phyloP scores from a whole-genome alignment of 2,113 vertebrate species.

The Archilochus colubris region DNA sequence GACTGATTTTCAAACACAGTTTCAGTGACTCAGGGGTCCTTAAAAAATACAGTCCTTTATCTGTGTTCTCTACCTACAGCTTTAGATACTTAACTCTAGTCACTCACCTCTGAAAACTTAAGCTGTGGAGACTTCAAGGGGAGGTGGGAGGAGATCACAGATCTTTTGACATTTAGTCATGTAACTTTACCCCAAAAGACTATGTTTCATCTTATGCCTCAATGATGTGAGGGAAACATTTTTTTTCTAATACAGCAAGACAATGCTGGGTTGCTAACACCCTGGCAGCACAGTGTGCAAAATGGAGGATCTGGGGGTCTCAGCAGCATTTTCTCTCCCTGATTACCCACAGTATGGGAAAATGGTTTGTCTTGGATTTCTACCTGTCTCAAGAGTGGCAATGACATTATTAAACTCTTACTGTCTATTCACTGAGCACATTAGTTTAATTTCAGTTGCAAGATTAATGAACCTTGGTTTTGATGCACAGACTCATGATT shows the following conservation, averaged over 20 bases:
- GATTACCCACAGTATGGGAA: background rate
- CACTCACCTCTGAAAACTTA: background rate
- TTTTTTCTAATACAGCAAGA: background rate
- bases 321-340: background rate
- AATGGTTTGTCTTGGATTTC: background rate
- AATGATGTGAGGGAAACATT: background rate
- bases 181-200: background rate
- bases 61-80: background rate
- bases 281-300: background rate
- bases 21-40: background rate
- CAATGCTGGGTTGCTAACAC: background rate
- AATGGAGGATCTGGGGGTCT: accelerated
- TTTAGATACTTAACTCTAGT: background rate
- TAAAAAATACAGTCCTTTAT: background rate
- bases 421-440: background rate
- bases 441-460: background rate
- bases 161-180: background rate
- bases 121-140: background rate
- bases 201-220: background rate
- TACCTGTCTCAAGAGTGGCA: background rate
- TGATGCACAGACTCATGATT: background rate
- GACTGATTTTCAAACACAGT: background rate
- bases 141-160: background rate
- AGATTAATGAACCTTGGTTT: conserved; percentile 1
- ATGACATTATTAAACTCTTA: background rate